Percentiles rank a stretch among this genome's conserved stretches.
Conservation (phyloP, 2,888 invertebrate genomes). For the Drosophila stalkeri region DNA sequence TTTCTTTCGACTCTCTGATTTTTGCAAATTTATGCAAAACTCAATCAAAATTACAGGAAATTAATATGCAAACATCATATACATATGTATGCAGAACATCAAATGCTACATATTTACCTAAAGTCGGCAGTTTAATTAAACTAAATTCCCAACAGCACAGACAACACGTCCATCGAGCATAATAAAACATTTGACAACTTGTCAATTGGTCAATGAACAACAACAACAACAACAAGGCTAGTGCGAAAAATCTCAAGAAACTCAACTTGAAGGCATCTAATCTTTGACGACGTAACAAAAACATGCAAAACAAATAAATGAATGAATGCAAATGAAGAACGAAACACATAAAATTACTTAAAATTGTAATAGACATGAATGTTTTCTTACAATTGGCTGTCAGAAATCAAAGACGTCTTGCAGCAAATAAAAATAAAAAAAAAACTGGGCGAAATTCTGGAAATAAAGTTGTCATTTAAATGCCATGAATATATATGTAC, state of each 20-base stretch:
- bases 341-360: conserved; percentile 75
- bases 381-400: conserved; percentile 52
- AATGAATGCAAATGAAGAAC: conserved; percentile 47
- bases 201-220: conserved; percentile 48
- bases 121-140: conserved; percentile 66
- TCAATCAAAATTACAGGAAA: conserved; percentile 65
- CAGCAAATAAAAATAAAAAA: no score
- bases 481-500: conserved; percentile 7
- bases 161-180: conserved; percentile 30
- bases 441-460: conserved; percentile 32
- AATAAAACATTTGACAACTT: conserved; percentile 61
- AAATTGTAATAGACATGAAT: conserved; percentile 44
- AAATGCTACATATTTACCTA: conserved; percentile 25
- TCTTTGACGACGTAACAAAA: conserved; percentile 17
- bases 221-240: conserved; percentile 11
- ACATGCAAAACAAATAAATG: conserved; percentile 54
- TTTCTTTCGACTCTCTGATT: conserved; percentile 4
- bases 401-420: conserved; percentile 58
- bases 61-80: conserved; percentile 57
- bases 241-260: conserved; percentile 46
- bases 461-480: conserved; percentile 73
- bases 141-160: conserved; percentile 45
- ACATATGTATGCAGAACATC: conserved; percentile 29
- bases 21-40: conserved; percentile 54
- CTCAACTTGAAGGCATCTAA: conserved; percentile 11